phyloP scores from a whole-genome alignment of 2,888 invertebrate genomes.

The Lacanobia oleracea region DNA sequence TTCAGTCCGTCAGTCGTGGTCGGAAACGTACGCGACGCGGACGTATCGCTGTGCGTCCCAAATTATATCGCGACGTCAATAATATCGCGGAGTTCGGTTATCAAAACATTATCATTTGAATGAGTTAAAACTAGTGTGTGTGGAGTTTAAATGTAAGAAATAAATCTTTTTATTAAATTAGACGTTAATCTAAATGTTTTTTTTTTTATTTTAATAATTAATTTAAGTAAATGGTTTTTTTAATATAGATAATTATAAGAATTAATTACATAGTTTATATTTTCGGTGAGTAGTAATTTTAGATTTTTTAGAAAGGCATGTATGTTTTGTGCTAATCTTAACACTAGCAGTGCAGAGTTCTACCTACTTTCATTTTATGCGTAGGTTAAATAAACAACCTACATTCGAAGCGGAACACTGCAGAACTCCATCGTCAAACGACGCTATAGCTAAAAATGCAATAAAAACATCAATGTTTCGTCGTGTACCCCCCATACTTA shows the following conservation, averaged over 20 bases:
- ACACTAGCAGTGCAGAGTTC: slow-evolving; percentile 8
- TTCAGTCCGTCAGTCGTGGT: slow-evolving; percentile 39
- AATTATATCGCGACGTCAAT: slow-evolving; percentile 48
- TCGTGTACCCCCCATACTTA: not conserved
- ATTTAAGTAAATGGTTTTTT: too few relatives aligned
- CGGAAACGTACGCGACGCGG: slow-evolving; percentile 10
- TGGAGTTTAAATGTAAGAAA: slow-evolving; percentile 52
- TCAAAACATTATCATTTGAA: slow-evolving; percentile 15
- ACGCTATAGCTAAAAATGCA: not conserved
- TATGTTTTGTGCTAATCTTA: slow-evolving; percentile 9
- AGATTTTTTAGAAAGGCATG: slow-evolving; percentile 15
- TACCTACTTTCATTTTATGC: slow-evolving; percentile 35
- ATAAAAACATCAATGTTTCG: not conserved
- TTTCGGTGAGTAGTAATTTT: slow-evolving; percentile 31
- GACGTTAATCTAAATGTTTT: not conserved
- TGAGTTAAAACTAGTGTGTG: slow-evolving; percentile 34
- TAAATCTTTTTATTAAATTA: not conserved
- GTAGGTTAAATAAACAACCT: slow-evolving; percentile 21
- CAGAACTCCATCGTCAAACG: slow-evolving; percentile 1
- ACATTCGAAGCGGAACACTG: slow-evolving; percentile 25
- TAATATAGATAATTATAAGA: too few relatives aligned
- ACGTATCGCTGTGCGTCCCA: slow-evolving; percentile 28
- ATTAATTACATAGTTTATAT: not conserved
- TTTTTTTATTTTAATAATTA: not conserved
- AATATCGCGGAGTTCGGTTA: slow-evolving; percentile 55